These are phyloP conservation scores for Drosophila suzukii DNA, from an alignment of 1,140 invertebrate genomes.

Conservation along the genomic window DNA sequence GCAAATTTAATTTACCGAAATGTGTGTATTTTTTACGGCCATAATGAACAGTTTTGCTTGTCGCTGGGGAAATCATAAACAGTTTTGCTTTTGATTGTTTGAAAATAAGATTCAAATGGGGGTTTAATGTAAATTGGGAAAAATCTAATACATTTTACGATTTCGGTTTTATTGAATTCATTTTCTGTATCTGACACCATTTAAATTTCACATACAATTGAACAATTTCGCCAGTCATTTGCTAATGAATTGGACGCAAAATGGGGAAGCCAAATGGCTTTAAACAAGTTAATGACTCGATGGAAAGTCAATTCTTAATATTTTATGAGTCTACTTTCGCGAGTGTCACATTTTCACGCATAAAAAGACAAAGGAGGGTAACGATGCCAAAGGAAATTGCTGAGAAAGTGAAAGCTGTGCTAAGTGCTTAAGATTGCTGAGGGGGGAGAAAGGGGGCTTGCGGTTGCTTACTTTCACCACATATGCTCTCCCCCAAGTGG, in stretches of 20 bases:
- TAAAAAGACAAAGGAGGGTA: conserved; percentile 36
- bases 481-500: conserved; percentile 24
- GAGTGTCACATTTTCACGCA: conserved; percentile 45
- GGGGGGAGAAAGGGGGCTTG: conserved; percentile 6
- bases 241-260: conserved; percentile 15
- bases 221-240: conserved; percentile 33
- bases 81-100: conserved; percentile 13
- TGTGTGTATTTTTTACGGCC: neutral
- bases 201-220: conserved; percentile 50
- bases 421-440: conserved; percentile 38
- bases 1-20: conserved; percentile 31
- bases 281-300: conserved; percentile 77
- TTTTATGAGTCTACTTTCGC: conserved; percentile 60
- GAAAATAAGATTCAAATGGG: conserved; percentile 13
- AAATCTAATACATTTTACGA: conserved; percentile 20
- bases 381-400: conserved; percentile 35
- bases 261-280: conserved; percentile 5
- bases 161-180: conserved; percentile 9
- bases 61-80: conserved; percentile 38
- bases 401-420: conserved; percentile 47
- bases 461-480: conserved; percentile 26
- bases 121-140: neutral
- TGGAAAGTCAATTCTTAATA: conserved; percentile 76
- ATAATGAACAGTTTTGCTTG: conserved; percentile 7
- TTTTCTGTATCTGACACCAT: conserved; percentile 7